Evolutionary conservation across 2,797 vertebrate species (phyloP).

Genomic region (Potorous gilbertii): DNA sequence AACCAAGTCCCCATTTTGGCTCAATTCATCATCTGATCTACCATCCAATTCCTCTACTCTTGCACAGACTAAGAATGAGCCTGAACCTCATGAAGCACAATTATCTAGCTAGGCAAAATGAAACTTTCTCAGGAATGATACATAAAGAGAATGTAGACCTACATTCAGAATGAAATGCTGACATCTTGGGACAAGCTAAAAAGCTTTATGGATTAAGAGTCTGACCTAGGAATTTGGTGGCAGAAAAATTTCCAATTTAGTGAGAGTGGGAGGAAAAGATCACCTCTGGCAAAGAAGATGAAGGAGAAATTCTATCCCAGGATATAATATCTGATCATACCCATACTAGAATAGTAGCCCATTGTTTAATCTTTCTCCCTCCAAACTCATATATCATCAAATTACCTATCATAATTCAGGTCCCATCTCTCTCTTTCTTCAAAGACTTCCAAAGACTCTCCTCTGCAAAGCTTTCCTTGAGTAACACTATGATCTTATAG

Average conservation of each 20-base stretch:
- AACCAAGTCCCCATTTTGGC: neutral
- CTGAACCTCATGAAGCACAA: constrained; percentile 21
- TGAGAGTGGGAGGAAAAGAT: rapidly evolving
- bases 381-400: neutral
- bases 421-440: neutral
- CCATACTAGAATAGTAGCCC: neutral
- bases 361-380: neutral
- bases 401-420: neutral
- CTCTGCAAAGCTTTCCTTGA: constrained; percentile 1
- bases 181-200: constrained; percentile 22
- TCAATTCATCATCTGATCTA: constrained; percentile 43
- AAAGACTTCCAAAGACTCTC: neutral
- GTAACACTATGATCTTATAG: neutral
- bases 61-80: constrained; percentile 47
- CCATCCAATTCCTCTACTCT: neutral
- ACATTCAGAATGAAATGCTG: constrained; percentile 18
- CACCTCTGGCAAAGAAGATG: neutral
- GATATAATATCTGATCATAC: neutral
- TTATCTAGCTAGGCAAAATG: neutral
- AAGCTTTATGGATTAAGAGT: neutral
- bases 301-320: neutral
- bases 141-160: neutral
- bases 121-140: constrained; percentile 27
- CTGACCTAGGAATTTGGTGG: neutral
- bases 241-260: neutral